Evolutionary conservation across 2,888 invertebrate species (phyloP), one percentile per base, ranked within the genome.

Genomic region (Mechanitis messenoides): DNA sequence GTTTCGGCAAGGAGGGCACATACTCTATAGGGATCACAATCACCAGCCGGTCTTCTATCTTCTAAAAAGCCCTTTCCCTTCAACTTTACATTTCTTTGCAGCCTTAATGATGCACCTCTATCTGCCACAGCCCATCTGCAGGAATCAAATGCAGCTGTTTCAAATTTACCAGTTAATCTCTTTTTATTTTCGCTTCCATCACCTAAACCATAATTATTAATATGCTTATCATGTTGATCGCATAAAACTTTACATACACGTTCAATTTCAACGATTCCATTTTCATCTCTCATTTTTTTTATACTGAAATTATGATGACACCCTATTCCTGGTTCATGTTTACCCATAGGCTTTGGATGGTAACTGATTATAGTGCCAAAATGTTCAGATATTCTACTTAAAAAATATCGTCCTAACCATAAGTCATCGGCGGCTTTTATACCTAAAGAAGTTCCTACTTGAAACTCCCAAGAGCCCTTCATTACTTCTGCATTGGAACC

Each of bases 401-500:
- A 87, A 64, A 97, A 90, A 84, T 95, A 97, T 64, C 97, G 91
- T 0, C 96, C 93, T 73, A 97, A 91, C 97, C 97, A 97, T 60
- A 97, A 85, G 75, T 97, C 95, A 75, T 97, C 97, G 0, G 95
- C 95, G 68, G 94, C 93, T 59, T 92, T 91, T 63, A 97, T 95
- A 1, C 98, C 98, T 70, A 93, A 91, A 71, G 96, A 95, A 0
- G 97, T 96, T n/a, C 98, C 98, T 12, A 98, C 94, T 87, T 97
- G 96, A 84, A 92, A 96, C 82, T 95, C 95, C 95, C 95, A 96
- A 86, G 97, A 97, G 20, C 97, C 95, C 50, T 97, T 98, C 98
- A 98, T 98, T 38, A 98, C 98, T 90, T 99, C 98, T n/a, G 98
- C 98, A 83, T 99, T 99, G 56, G 95, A 95, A 54, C 99, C 99